phyloP scores from a whole-genome alignment of 2,888 invertebrate genomes.

The Rotaria socialis region DNA sequence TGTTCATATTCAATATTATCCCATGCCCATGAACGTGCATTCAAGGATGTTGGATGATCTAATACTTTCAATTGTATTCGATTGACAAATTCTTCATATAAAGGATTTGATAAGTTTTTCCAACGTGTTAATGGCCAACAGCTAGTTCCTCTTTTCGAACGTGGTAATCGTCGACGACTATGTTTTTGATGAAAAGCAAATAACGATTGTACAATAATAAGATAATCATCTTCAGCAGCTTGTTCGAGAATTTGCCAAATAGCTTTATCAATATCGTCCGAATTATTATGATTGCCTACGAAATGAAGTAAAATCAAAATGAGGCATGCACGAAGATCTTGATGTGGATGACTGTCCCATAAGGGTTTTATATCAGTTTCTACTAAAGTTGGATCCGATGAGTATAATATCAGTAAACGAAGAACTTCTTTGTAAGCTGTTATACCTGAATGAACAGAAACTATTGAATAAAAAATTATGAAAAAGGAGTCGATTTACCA shows the following conservation, averaged over 20 bases:
- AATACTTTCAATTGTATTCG: background rate
- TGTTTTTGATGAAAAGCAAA: background rate
- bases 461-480: background rate
- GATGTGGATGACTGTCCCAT: background rate
- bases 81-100: background rate
- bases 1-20: background rate
- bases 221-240: background rate
- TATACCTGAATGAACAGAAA: background rate
- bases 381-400: background rate
- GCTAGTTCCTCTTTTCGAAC: background rate
- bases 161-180: background rate
- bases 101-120: background rate
- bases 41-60: background rate
- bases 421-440: conserved; percentile 26
- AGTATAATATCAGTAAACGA: background rate
- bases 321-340: background rate
- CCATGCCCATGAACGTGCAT: background rate
- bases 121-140: background rate
- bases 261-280: background rate
- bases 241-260: background rate
- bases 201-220: background rate
- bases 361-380: background rate
- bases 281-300: background rate
- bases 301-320: background rate
- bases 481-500: background rate